These are phyloP conservation scores for Cepaea hortensis DNA, from an alignment of 2,888 invertebrate genomes.

Conservation along the genomic window DNA sequence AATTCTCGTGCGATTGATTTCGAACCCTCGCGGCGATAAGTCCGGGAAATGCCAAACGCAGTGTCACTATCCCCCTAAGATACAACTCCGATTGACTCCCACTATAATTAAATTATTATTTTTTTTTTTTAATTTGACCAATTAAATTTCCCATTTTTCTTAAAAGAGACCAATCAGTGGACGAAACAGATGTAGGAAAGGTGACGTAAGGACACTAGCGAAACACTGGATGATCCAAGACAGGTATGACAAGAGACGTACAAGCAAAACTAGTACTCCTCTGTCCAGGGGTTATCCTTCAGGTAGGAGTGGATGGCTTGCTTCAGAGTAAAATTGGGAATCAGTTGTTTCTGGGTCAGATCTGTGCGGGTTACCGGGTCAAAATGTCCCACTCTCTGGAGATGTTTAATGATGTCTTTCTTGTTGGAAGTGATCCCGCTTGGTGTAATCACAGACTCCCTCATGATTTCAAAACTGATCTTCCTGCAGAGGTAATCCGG, in stretches of 20 bases:
- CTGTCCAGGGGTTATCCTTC: constrained; percentile 97
- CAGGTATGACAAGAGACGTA: not conserved
- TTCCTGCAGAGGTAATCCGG: constrained; percentile 99
- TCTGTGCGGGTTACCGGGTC: constrained; percentile 98
- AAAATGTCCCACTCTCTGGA: constrained; percentile 98
- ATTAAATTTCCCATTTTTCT: too few species aligned
- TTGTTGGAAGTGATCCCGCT: constrained; percentile 99
- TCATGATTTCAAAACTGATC: constrained; percentile 98
- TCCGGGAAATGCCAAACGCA: too few species aligned
- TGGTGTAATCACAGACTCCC: constrained; percentile 98
- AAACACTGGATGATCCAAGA: not conserved
- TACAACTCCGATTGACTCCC: too few species aligned
- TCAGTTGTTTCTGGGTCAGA: constrained; percentile 94
- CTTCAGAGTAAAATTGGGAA: constrained; percentile 99
- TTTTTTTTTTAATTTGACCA: too few species aligned
- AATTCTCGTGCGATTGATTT: too few species aligned
- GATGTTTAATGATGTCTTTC: constrained; percentile 98
- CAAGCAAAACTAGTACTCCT: constrained; percentile 84
- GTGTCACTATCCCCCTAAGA: too few species aligned
- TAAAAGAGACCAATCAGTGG: not conserved
- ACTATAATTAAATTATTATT: too few species aligned
- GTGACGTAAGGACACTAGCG: too few species aligned
- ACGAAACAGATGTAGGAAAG: too few species aligned
- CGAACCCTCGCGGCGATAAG: too few species aligned
- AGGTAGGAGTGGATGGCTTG: constrained; percentile 97